Percentiles rank a stretch among this genome's conserved stretches.
Evolutionary conservation across 2,888 invertebrate genomes (phyloP).

Genomic region (Drosophila mettleri): DNA sequence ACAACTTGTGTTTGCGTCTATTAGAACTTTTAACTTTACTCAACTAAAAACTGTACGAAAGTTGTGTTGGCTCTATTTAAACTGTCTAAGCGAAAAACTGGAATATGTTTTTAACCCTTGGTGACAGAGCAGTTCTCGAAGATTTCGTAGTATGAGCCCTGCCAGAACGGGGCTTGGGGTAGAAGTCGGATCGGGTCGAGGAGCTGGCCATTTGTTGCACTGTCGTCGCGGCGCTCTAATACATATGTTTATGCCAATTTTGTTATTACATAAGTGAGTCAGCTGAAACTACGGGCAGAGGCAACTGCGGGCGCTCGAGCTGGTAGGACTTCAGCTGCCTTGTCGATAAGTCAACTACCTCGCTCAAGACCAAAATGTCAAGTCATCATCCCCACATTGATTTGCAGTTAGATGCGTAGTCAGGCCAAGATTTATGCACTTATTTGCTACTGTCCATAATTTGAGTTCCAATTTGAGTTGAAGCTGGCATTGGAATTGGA

Average conservation of each 20-base stretch:
- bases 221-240: slow-evolving; percentile 52
- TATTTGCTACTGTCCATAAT: slow-evolving; percentile 75
- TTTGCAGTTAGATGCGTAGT: slow-evolving; percentile 53
- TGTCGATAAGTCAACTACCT: slow-evolving; percentile 50
- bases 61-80: slow-evolving; percentile 1
- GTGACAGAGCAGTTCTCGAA: slow-evolving; percentile 61
- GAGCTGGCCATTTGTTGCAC: slow-evolving; percentile 37
- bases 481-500: slow-evolving; percentile 2
- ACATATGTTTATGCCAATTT: slow-evolving; percentile 79
- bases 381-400: slow-evolving; percentile 77
- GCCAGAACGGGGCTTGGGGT: slow-evolving; percentile 34
- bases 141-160: slow-evolving; percentile 11
- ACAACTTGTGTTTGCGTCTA: background rate
- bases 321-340: slow-evolving; percentile 16
- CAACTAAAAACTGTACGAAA: background rate
- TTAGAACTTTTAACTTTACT: background rate
- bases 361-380: slow-evolving; percentile 21
- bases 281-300: slow-evolving; percentile 51
- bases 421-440: slow-evolving; percentile 67
- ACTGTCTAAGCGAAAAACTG: slow-evolving; percentile 16
- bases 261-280: slow-evolving; percentile 77
- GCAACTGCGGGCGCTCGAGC: slow-evolving; percentile 1
- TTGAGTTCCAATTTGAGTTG: slow-evolving; percentile 13
- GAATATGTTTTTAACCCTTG: slow-evolving; percentile 32
- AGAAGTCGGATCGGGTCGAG: background rate